Base-by-base conservation (phyloP, 2,888 invertebrate genomes). In the Limulus polyphemus region DNA sequence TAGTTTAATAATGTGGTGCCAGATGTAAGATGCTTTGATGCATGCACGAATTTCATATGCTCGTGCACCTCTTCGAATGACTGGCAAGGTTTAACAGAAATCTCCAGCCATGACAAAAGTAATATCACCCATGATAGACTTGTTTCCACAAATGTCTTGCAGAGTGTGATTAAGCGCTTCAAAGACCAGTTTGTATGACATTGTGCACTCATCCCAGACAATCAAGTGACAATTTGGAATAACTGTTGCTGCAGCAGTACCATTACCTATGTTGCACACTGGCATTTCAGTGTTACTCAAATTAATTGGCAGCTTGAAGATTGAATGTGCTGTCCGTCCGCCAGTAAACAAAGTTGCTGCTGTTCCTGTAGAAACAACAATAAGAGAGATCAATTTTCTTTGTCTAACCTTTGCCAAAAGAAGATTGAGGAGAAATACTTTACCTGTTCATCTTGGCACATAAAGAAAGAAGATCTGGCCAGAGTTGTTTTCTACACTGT, bases 181-280 rank as follows among this genome's bases (percentile, higher is more conserved):
- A 10, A 76, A 59, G 17, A 69, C 59, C 60, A 65, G 62, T 68
- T 75, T 75, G 62, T n/a, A n/a, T 75, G 74, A 65, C 76, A 77
- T 77, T 10, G 75, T 74, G 62, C 71, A 71, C 70, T 79, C 75
- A 69, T 78, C 76, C 75, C 74, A 76, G 50, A 78, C 65, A n/a
- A 77, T 74, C 3, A 4, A 32, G 32, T 32, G 32, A 32, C 32
- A 32, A 32, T 32, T 32, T 32, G 3, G n/a, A 32, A 32, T 3
- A 32, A 32, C 32, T 32, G 32, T 32, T 32, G 1, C 32, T 32
- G 32, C 9, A 75, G 55, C 52, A 1, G 32, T 2, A 32, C 7
- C 32, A 5, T 58, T 10, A 13, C 32, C 32, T 2, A 7, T 32
- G 32, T 32, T 32, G 32, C 32, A 32, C 32, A 32, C 32, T 32